Base-by-base conservation (phyloP, 2,888 invertebrate species). In the Druceiella hillmani region DNA sequence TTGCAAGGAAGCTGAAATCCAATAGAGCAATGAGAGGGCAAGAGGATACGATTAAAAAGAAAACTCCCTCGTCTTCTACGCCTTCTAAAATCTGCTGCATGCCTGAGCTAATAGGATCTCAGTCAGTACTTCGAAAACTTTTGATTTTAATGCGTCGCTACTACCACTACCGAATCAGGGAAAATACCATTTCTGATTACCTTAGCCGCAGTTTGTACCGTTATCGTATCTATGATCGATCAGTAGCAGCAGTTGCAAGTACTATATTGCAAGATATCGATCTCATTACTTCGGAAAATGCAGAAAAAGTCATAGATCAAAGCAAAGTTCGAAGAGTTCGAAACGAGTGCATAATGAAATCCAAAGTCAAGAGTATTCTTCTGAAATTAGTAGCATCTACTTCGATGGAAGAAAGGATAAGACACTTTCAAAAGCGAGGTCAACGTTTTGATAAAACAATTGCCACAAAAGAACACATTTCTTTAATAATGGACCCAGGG, bases 321-420 rank as follows among this genome's bases (percentile, higher is more conserved):
- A 43, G 31, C 26, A 52, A 52, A 41, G 40, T 52, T 25, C 38
- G 30, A 33, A 28, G 47, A 41, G 48, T 42, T 35, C 27, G 41
- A 36, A 35, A 36, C 25, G 15, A 12, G 36, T 30, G 30, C 36
- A 38, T 15, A 26, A 17, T n/a, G 22, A 36, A 16, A n/a, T 42
- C 13, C 25, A 27, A 26, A 35, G 26, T 17, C n/a, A 17, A 25
- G 10, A 16, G 33, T 36, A 10, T n/a, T n/a, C n/a, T n/a, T n/a
- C n/a, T n/a, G n/a, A n/a, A 24, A 34, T 14, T 20, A 35, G 32
- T 36, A 36, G 13, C 25, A 43, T 3, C 48, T 48, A 27, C n/a
- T 50, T 51, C 36, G 48, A 51, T 34, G 48, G 47, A 7, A 36
- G 48, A 13, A 51, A 51, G 36, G 50, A 50, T 25, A 41, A 41